phyloP scores from a whole-genome alignment of 1,140 invertebrate genomes.

The Meloidogyne chitwoodi region DNA sequence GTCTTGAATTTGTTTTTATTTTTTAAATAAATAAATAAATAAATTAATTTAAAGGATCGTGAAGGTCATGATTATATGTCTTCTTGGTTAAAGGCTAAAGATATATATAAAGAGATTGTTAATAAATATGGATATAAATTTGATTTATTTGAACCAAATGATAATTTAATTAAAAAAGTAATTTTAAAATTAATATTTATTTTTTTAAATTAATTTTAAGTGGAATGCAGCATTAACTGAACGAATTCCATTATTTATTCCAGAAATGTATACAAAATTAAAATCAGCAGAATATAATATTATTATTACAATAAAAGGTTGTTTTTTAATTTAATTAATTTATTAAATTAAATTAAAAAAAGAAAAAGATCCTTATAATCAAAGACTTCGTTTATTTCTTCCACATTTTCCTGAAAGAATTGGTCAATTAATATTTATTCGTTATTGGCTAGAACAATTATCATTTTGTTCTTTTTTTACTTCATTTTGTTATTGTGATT shows the following conservation, averaged over 20 bases:
- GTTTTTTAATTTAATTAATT: too few relatives aligned
- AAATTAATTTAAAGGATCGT: neutral
- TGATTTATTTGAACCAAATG: neutral
- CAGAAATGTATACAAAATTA: neutral
- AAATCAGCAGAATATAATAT: neutral
- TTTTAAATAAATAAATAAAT: neutral
- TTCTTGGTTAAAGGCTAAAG: neutral
- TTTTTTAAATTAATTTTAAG: neutral
- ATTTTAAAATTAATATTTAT: neutral
- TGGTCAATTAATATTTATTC: neutral
- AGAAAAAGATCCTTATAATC: neutral
- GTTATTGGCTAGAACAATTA: neutral
- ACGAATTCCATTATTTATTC: neutral
- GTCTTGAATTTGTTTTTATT: neutral
- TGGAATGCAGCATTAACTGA: neutral
- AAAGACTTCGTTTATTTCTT: neutral
- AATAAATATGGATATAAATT: neutral
- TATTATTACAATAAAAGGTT: neutral
- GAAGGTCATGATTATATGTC: neutral
- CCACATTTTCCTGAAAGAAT: neutral
- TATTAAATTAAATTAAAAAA: too few relatives aligned
- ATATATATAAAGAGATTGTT: neutral
- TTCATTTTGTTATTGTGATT: neutral
- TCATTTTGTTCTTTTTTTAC: neutral
- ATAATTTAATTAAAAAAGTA: neutral